Percentiles rank a stretch among this genome's conserved stretches.
These are phyloP conservation scores for Eumacrocentrus americanus DNA, from an alignment of 2,888 invertebrate species.

Conservation along the genomic window DNA sequence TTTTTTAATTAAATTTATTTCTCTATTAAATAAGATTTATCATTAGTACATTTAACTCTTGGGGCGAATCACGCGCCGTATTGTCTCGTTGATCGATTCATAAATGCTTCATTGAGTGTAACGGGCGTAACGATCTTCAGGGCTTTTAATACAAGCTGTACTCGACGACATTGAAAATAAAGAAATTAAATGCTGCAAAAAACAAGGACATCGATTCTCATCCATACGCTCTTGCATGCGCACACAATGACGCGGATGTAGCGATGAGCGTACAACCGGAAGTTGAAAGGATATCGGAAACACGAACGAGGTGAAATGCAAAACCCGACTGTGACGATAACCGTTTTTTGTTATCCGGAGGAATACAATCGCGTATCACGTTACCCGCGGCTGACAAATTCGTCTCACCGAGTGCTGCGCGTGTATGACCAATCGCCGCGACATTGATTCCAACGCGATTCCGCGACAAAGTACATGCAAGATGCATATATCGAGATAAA, in stretches of 20 bases:
- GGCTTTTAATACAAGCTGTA: neutral
- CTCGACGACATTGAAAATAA: neutral
- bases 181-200: constrained; percentile 16
- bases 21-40: too few relatives aligned
- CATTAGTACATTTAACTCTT: constrained; percentile 9
- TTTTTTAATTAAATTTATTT: too few relatives aligned
- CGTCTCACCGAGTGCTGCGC: too few relatives aligned
- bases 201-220: constrained; percentile 15
- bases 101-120: neutral
- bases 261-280: constrained; percentile 9
- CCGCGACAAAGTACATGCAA: too few relatives aligned
- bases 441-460: constrained; percentile 9
- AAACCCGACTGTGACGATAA: constrained; percentile 36
- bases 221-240: neutral
- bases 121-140: constrained; percentile 7
- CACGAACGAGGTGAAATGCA: constrained; percentile 33
- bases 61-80: neutral
- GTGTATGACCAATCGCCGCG: constrained; percentile 15
- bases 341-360: constrained; percentile 33
- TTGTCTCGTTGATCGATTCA: constrained; percentile 9
- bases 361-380: constrained; percentile 21
- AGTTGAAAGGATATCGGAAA: constrained; percentile 30
- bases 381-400: constrained; percentile 16
- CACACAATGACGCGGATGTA: too few relatives aligned
- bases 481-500: too few relatives aligned